These are phyloP conservation scores for Lathamus discolor DNA, from an alignment of 2,113 vertebrate species.

Conservation along the genomic window DNA sequence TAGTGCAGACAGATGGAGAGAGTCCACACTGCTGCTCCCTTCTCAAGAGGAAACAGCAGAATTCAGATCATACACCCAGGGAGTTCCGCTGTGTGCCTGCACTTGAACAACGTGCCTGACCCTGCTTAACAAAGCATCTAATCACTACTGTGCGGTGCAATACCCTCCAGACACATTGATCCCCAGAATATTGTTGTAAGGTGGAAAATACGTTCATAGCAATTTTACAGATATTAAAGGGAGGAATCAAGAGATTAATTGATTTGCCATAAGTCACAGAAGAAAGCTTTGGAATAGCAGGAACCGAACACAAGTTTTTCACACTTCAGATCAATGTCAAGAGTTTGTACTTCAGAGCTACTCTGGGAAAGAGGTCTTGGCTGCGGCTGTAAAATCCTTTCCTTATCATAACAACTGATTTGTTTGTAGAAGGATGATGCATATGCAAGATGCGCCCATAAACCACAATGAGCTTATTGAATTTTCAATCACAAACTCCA, in stretches of 20 bases:
- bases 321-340: background rate
- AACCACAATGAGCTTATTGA: background rate
- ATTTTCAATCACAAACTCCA: background rate
- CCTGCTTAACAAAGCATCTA: background rate
- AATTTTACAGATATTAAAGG: background rate
- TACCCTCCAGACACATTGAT: background rate
- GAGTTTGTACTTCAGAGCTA: background rate
- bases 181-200: background rate
- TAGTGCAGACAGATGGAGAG: background rate
- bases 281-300: background rate
- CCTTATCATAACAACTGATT: background rate
- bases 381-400: background rate
- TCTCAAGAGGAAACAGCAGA: background rate
- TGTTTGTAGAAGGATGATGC: background rate
- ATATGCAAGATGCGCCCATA: background rate
- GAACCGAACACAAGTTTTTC: background rate
- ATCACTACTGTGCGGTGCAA: background rate
- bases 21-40: background rate
- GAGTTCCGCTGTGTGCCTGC: background rate
- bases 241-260: background rate
- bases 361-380: background rate
- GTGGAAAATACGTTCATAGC: background rate
- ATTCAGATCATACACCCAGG: accelerated
- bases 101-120: background rate
- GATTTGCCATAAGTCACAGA: background rate